Evolutionary conservation across 1,140 invertebrate species (phyloP), one percentile per base, ranked within the genome.

Genomic region (Heterodera carotae): DNA sequence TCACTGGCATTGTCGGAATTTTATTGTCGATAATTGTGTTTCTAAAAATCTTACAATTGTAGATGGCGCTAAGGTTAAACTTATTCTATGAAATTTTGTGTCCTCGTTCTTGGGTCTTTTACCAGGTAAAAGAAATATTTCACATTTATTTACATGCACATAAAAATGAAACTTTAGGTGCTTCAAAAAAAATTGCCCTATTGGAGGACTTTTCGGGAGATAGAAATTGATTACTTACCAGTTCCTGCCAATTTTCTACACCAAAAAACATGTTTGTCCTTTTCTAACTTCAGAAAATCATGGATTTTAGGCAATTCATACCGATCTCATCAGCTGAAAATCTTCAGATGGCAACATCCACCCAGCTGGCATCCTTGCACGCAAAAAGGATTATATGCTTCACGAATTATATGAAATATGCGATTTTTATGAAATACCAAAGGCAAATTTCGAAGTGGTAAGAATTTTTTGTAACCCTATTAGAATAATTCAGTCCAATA

Each of bases 21-120:
- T n/a, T n/a, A n/a, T n/a, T n/a, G n/a, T n/a, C n/a, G 39, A 6
- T 43, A 43, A 6, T 10, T 62, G n/a, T 22, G 18, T 62, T 10
- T 62, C 29, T 62, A 22, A n/a, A n/a, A 10, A 31, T 39, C 33
- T 72, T 72, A 22, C 18, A 25, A n/a, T 27, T n/a, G n/a, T 71
- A 56, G 64, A 74, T 74, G 72, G n/a, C 72, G 18, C 25, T 74
- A 64, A 56, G 25, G 36, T 74, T 74, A 31, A 62, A 33, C 31
- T 74, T 74, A 36, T 74, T 74, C 64, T 74, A 62, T n/a, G 72
- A 74, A 31, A 74, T 74, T 18, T 39, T 36, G 59, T 74, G 56
- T 62, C 72, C 72, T n/a, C 59, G 64, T 74, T 74, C 72, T 62
- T 74, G 72, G 72, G 64, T 74, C 3, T 74, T 74, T 18, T 74